Base-by-base conservation (phyloP, 1,140 invertebrate genomes). In the Berghia stephanieae region DNA sequence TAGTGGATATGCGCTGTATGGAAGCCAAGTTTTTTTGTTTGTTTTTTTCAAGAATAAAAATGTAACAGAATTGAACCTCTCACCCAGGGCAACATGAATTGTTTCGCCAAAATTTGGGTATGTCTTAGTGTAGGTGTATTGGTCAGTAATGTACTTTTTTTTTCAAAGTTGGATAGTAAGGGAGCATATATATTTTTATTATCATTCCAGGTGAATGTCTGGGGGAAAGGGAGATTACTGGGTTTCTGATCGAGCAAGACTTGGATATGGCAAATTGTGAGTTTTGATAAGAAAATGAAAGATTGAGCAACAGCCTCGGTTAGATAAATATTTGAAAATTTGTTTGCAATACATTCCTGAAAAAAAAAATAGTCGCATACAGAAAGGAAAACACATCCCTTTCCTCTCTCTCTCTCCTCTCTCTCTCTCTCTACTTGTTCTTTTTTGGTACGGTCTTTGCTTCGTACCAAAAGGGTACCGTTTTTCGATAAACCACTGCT, bases 221-320 rank as follows among this genome's bases (percentile, higher is more conserved):
- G 84, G 80, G 90, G 89, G 0, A 82, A 83, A 75, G 87, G 87
- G 77, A 55, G 82, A 86, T 67, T 79, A 78, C 31, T 82, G 80
- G 13, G 78, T 83, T 43, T 73, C 74, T 69, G 77, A 83, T 49
- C 73, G 44, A 2, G 87, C 83, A 40, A 90, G 71, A 88, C 86
- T 8, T 89, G 86, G 75, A 83, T 90, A 36, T 90, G 88, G 89
- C 88, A 89, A 73, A 75, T 89, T 82, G 89, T 89, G 81, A 81
- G 86, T 81, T 42, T 1, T 44, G 2, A 43, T 40, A 52, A 21
- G n/a, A n/a, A 38, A 52, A 3, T 10, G 34, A 8, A 8, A 10
- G n/a, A 27, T 60, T 27, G 6, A 8, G 34, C 34, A 8, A 27
- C n/a, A 5, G 34, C n/a, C 55, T 60, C 34, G n/a, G 34, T 8